A percentile compares a stretch with the other conserved stretches of the same genome.
These are phyloP conservation scores for Bungarus multicinctus DNA, from an alignment of 2,113 vertebrate species.

Conservation along the genomic window DNA sequence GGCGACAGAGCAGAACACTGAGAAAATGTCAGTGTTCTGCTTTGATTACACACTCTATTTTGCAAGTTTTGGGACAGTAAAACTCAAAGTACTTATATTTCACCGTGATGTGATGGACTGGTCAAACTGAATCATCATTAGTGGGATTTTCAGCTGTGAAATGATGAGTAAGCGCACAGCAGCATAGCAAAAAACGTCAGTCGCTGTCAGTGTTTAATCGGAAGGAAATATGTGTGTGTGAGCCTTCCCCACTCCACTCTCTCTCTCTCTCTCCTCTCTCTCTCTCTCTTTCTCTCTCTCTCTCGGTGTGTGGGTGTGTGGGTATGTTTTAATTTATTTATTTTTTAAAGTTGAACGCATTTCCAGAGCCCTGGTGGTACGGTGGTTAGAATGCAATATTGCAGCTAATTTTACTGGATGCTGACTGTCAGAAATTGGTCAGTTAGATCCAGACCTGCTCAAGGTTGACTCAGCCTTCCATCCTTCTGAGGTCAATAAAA, in stretches of 20 bases:
- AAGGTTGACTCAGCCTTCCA: too few species aligned
- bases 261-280: too few species aligned
- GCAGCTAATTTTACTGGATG: too few species aligned
- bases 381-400: too few species aligned
- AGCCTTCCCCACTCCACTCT: too few species aligned
- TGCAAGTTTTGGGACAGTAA: conserved; percentile 24
- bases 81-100: conserved; percentile 19
- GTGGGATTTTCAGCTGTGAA: conserved; percentile 1
- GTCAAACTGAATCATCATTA: background rate
- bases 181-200: conserved; percentile 13
- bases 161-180: conserved; percentile 29
- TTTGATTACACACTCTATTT: conserved; percentile 13
- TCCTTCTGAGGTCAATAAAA: too few species aligned
- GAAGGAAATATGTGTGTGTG: background rate
- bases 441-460: too few species aligned
- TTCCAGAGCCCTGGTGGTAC: background rate
- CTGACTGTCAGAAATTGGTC: too few species aligned
- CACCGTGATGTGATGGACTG: background rate
- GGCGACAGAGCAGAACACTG: conserved; percentile 10
- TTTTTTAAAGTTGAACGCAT: background rate
- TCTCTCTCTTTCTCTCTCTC: too few species aligned
- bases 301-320: background rate
- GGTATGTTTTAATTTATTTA: background rate
- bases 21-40: conserved; percentile 25
- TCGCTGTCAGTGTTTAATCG: background rate